A percentile compares a stretch with the other conserved stretches of the same genome.
Conservation (phyloP, 2,888 invertebrate species). For the Melipona bicolor region DNA sequence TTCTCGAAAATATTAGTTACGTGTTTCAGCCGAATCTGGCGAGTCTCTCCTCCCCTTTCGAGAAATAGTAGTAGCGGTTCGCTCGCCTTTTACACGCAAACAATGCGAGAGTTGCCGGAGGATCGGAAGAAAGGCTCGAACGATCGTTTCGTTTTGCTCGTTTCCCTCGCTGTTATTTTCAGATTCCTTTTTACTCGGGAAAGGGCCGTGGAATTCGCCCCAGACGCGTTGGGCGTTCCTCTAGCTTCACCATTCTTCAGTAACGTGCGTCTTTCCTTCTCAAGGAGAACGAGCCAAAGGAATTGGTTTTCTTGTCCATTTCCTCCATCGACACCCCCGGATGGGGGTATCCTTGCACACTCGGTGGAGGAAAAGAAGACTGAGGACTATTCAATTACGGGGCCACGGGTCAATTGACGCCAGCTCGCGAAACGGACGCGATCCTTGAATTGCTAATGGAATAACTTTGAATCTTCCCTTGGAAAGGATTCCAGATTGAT, state of each 20-base stretch:
- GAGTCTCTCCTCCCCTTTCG: background rate
- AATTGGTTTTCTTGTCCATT: slow-evolving; percentile 45
- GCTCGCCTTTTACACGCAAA: slow-evolving; percentile 38
- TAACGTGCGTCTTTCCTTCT: slow-evolving; percentile 4
- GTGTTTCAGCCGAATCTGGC: background rate
- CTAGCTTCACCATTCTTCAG: slow-evolving; percentile 26
- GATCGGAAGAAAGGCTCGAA: background rate
- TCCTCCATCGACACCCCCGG: slow-evolving; percentile 22
- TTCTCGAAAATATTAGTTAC: background rate
- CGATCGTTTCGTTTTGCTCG: slow-evolving; percentile 38
- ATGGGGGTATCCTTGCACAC: background rate
- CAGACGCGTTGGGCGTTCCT: slow-evolving; percentile 3
- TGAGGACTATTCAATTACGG: slow-evolving; percentile 30
- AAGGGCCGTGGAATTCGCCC: background rate
- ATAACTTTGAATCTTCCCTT: background rate
- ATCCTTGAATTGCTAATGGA: slow-evolving; percentile 11
- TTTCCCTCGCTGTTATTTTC: slow-evolving; percentile 44
- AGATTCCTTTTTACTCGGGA: slow-evolving; percentile 29
- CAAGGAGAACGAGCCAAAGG: background rate
- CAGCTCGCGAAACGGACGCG: background rate
- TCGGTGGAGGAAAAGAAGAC: background rate
- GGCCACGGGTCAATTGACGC: slow-evolving; percentile 11
- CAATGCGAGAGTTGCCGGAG: slow-evolving; percentile 20
- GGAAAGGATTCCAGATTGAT: background rate
- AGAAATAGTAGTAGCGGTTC: background rate